These are phyloP conservation scores for Sycobia sp. DNA, from an alignment of 1,140 invertebrate species.

Conservation along the genomic window DNA sequence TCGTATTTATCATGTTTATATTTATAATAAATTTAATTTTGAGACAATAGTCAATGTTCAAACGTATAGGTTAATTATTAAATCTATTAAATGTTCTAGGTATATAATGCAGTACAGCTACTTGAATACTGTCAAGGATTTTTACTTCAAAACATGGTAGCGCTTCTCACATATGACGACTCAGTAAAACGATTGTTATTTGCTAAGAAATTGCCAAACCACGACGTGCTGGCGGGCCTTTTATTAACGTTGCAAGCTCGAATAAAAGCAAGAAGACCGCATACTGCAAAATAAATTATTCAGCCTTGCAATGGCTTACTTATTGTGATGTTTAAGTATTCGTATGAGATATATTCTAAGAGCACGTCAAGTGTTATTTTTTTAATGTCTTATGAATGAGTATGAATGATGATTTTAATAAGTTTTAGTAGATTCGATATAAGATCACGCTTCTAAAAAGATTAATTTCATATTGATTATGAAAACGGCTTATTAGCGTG, in stretches of 20 bases:
- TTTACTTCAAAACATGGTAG: conserved; percentile 90
- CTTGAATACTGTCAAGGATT: conserved; percentile 91
- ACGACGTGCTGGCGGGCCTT: conserved; percentile 84
- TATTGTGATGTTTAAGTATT: conserved; percentile 22
- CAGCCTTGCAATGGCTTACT: background rate
- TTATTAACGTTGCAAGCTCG: conserved; percentile 79
- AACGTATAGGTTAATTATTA: no score
- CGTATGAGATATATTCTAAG: background rate
- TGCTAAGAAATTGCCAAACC: conserved; percentile 86
- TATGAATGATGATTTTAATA: no score
- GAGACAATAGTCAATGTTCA: no score
- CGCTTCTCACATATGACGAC: conserved; percentile 88
- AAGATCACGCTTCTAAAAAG: no score
- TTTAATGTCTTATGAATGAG: conserved; percentile 14
- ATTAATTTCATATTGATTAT: no score
- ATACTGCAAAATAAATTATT: conserved; percentile 47
- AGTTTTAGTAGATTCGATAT: no score
- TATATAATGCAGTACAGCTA: conserved; percentile 84
- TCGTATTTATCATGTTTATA: no score
- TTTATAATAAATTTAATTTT: no score
- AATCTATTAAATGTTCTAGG: no score
- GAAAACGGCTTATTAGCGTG: no score
- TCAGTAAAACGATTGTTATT: conserved; percentile 86
- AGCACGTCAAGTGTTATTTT: background rate
- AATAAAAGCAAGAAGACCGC: conserved; percentile 68